Conservation (phyloP, 92 coral and sea anemone genomes). For the Pocillopora meandrina region DNA sequence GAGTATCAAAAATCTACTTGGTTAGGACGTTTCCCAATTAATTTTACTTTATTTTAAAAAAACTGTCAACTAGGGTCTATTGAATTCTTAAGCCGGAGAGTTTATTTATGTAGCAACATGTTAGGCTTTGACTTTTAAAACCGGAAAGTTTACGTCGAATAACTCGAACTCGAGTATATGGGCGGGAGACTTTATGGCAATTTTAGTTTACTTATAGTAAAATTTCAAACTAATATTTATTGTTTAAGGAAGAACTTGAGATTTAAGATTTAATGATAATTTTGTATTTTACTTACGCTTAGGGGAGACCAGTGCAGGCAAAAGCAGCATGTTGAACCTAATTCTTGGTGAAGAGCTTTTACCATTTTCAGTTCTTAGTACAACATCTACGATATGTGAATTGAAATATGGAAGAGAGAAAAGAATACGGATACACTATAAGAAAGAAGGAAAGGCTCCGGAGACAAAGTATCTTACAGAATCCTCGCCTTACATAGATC, state of each 20-base stretch:
- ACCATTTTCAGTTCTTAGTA: slow-evolving; percentile 38
- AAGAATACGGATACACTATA: slow-evolving; percentile 22
- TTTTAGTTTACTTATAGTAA: background rate
- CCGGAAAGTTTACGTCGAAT: too few relatives aligned
- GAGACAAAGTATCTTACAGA: background rate
- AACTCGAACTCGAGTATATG: too few relatives aligned
- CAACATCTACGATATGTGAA: slow-evolving; percentile 46
- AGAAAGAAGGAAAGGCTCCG: background rate
- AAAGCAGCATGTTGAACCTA: slow-evolving; percentile 56
- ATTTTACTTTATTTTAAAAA: too few relatives aligned
- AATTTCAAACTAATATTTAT: background rate
- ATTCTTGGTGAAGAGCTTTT: slow-evolving; percentile 52
- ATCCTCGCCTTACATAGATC: slow-evolving; percentile 32
- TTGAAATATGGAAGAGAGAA: slow-evolving; percentile 32
- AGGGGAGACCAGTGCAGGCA: slow-evolving; percentile 58
- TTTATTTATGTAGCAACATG: too few relatives aligned
- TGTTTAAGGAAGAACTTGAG: too few relatives aligned
- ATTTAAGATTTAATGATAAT: too few relatives aligned
- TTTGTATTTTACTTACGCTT: background rate
- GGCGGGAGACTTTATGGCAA: too few relatives aligned
- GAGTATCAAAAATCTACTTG: too few relatives aligned
- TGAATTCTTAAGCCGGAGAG: too few relatives aligned
- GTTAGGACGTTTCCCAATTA: too few relatives aligned
- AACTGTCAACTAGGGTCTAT: too few relatives aligned
- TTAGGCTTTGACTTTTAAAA: too few relatives aligned